A percentile compares a stretch with the other conserved stretches of the same genome.
phyloP scores from a whole-genome alignment of 2,797 vertebrate species.

The Myoxocephalus aenaeus region DNA sequence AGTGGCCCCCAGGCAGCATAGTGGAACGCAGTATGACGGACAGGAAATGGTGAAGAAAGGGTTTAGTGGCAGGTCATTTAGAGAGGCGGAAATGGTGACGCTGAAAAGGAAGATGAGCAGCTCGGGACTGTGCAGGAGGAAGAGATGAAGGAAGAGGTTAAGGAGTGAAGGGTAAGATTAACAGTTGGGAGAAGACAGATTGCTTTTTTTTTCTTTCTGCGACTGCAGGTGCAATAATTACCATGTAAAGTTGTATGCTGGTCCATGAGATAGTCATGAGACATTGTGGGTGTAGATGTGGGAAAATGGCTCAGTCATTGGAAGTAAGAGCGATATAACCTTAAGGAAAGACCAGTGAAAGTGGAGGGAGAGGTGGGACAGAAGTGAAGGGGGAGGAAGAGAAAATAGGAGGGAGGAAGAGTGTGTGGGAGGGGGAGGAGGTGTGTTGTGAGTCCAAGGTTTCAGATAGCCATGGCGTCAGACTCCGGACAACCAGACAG shows the following conservation, averaged over 20 bases:
- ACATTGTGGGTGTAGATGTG: background rate
- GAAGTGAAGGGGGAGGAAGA: conserved; percentile 31
- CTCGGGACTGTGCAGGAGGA: background rate
- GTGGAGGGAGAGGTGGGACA: conserved; percentile 15
- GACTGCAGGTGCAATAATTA: background rate
- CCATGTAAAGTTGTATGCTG: background rate
- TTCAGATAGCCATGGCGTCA: conserved; percentile 74
- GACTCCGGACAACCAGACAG: conserved; percentile 54
- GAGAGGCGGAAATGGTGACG: conserved; percentile 10
- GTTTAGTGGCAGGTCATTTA: conserved; percentile 18
- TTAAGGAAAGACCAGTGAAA: conserved; percentile 17
- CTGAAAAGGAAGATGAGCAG: conserved; percentile 21
- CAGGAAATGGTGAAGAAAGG: conserved; percentile 29
- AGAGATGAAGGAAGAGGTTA: background rate
- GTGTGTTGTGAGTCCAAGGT: conserved; percentile 28
- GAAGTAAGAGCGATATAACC: background rate
- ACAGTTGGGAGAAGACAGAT: background rate
- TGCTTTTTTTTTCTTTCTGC: background rate
- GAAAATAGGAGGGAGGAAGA: conserved; percentile 51
- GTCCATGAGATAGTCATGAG: background rate
- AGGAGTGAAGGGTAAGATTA: background rate
- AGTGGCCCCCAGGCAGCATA: conserved; percentile 12
- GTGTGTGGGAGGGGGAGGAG: conserved; percentile 19
- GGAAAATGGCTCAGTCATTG: background rate
- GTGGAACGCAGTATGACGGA: background rate